Evolutionary conservation across 2,797 vertebrate genomes (phyloP).

Genomic region (Hyperoplus immaculatus): DNA sequence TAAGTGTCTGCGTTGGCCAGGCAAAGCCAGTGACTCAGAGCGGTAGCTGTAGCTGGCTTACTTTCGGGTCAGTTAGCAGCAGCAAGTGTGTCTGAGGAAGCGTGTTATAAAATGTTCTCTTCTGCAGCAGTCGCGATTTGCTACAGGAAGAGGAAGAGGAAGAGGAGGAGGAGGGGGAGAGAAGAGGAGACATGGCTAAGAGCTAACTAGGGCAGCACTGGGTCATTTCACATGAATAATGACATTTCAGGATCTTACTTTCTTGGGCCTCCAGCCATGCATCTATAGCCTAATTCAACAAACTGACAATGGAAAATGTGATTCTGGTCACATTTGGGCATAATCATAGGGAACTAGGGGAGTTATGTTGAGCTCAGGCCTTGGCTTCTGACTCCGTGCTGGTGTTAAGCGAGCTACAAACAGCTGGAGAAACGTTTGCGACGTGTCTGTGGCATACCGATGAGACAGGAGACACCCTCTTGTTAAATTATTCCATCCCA

Average conservation of each 20-base stretch:
- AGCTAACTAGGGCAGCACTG: conserved; percentile 77
- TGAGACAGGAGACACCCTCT: conserved; percentile 81
- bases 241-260: conserved; percentile 74
- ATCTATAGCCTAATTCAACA: conserved; percentile 66
- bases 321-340: conserved; percentile 66
- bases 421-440: conserved; percentile 77
- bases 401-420: conserved; percentile 66
- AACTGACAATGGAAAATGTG: conserved; percentile 66
- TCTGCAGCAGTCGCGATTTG: conserved; percentile 67
- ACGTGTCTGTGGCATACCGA: conserved; percentile 70
- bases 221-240: conserved; percentile 83
- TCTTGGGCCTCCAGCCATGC: conserved; percentile 62
- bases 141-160: conserved; percentile 38
- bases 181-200: conserved; percentile 44
- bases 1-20: conserved; percentile 71
- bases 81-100: conserved; percentile 78
- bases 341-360: conserved; percentile 51
- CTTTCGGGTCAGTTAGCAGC: conserved; percentile 86
- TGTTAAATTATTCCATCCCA: conserved; percentile 81
- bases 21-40: conserved; percentile 80
- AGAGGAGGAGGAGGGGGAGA: conserved; percentile 6
- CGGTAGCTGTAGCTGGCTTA: conserved; percentile 79
- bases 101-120: conserved; percentile 73
- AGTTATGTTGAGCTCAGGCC: conserved; percentile 47
- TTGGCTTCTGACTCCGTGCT: conserved; percentile 48